phyloP scores from a whole-genome alignment of 2,113 vertebrate genomes.

The Cepphus grylle region DNA sequence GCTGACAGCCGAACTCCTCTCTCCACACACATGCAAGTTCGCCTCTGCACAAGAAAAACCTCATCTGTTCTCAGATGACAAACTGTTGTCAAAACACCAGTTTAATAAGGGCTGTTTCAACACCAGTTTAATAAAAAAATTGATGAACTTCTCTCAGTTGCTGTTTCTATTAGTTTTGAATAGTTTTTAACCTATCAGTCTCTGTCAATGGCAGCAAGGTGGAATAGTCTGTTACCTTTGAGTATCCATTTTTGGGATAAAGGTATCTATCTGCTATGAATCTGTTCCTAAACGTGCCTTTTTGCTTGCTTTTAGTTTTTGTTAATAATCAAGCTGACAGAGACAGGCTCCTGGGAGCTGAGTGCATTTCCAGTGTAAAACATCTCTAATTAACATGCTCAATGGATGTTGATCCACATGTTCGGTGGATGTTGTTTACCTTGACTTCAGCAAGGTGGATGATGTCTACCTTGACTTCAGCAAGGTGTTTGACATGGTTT shows the following conservation, averaged over 20 bases:
- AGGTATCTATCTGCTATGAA: not conserved
- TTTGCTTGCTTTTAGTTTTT: not conserved
- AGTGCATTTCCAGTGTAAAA: not conserved
- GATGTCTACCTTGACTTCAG: too few species aligned
- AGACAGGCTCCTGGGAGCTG: not conserved
- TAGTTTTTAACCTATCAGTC: not conserved
- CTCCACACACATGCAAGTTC: rapidly evolving
- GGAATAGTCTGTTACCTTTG: not conserved
- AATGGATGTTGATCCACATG: not conserved
- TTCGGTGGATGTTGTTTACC: too few species aligned
- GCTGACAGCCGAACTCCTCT: not conserved
- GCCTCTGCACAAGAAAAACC: not conserved
- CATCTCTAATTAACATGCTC: not conserved
- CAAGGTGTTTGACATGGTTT: too few species aligned
- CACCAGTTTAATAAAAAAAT: not conserved
- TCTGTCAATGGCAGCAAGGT: not conserved
- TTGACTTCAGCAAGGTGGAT: too few species aligned
- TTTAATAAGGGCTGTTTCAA: not conserved
- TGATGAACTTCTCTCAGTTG: not conserved
- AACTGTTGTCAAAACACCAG: not conserved
- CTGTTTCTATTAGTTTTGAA: not conserved
- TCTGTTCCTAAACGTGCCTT: not conserved
- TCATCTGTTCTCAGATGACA: not conserved
- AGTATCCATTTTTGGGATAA: not conserved
- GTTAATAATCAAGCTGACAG: not conserved